Evolutionary conservation across 2,888 invertebrate genomes (phyloP), one percentile per base, ranked within the genome.

Genomic region (Clunio marinus): DNA sequence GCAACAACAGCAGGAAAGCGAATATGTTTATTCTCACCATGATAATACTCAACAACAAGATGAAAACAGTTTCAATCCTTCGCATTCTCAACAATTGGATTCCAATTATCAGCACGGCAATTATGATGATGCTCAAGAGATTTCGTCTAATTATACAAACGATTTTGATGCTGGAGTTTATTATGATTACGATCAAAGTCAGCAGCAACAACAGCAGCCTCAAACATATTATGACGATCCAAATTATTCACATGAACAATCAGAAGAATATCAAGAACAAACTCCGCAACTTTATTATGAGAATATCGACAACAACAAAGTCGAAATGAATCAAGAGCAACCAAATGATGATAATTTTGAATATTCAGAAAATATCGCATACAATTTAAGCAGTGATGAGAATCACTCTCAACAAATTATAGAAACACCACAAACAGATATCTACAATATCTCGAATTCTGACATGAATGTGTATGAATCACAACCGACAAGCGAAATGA

Each of bases 71-170:
- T 46, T 25, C 25, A 46, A 46, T 63, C 63, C 22, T 25, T 41
- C 32, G 15, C 20, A 45, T 27, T 13, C 22, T 27, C 25, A 13
- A 17, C 63, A 63, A 63, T 63, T 17, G 46, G 46, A 46, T 63
- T 28, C 46, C 45, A 63, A 63, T 63, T 46, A 63, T 45, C 46
- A 45, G 28, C 46, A 46, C 46, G 46, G 27, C 46, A 63, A 45
- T 63, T 63, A 63, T 46, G 45, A 63, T 22, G 25, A 20, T 25
- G 15, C 60, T 13, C 27, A 22, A 37, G 62, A 46, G 63, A 63
- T 37, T 60, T 27, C 46, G 46, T 45, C 28, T 63, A 45, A 63
- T 63, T 63, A 63, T 27, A 25, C 46, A 63, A 45, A 63, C 27
- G 57, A 57, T 57, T 27, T 22, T 17, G n/a, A n/a, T n/a, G 22